These are phyloP conservation scores for Lissocephala sabroskyi DNA, from an alignment of 2,888 invertebrate species.

Conservation along the genomic window DNA sequence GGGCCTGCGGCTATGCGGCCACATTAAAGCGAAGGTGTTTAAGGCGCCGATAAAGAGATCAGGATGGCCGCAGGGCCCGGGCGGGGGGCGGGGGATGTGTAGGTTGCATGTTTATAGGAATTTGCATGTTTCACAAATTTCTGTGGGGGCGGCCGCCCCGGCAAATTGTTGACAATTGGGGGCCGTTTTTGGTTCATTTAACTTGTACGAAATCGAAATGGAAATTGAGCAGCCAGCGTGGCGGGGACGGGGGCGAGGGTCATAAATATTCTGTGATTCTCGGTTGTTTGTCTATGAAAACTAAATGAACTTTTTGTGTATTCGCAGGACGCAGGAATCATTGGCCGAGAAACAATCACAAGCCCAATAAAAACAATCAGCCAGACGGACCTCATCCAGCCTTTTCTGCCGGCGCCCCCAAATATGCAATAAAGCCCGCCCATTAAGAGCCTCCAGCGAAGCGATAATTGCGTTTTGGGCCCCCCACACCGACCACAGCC, in stretches of 20 bases:
- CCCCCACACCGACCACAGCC: no score
- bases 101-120: conserved; percentile 9
- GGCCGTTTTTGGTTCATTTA: conserved; percentile 39
- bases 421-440: conserved; percentile 19
- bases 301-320: no score
- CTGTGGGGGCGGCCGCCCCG: background rate
- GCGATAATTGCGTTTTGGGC: conserved; percentile 36
- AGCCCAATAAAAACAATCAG: conserved; percentile 8
- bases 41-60: conserved; percentile 13
- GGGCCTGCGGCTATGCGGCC: conserved; percentile 34
- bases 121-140: conserved; percentile 44
- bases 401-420: conserved; percentile 16
- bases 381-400: conserved; percentile 2
- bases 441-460: conserved; percentile 26
- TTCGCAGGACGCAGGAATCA: background rate
- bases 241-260: no score
- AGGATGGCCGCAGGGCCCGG: no score
- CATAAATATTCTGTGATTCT: no score
- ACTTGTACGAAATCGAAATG: conserved; percentile 47
- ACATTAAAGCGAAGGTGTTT: conserved; percentile 37
- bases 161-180: background rate
- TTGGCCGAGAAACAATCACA: conserved; percentile 20
- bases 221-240: no score
- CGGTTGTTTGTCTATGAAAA: no score
- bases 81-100: background rate